These are phyloP conservation scores for Melieria omissa DNA, from an alignment of 2,888 invertebrate species.

Conservation along the genomic window DNA sequence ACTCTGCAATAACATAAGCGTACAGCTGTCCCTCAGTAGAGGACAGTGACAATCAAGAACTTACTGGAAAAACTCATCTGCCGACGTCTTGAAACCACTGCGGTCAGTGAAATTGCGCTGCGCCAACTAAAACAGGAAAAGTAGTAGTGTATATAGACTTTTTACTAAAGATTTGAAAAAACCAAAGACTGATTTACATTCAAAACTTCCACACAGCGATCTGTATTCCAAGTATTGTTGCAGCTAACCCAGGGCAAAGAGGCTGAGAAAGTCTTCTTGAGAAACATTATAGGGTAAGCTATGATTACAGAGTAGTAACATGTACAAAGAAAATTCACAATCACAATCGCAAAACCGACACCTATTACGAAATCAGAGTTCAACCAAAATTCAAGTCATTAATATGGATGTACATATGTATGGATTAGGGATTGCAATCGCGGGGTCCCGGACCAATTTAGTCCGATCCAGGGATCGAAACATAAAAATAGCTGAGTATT, in stretches of 20 bases:
- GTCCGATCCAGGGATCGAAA: too few species aligned
- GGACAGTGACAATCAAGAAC: constrained; percentile 35
- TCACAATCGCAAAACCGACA: constrained; percentile 84
- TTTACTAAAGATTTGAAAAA: not conserved
- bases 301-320: constrained; percentile 88
- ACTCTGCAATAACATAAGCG: too few species aligned
- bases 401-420: not conserved
- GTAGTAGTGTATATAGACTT: too few species aligned
- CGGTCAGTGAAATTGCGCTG: constrained; percentile 47
- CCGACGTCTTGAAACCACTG: constrained; percentile 70
- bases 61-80: constrained; percentile 88
- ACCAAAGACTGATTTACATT: constrained; percentile 44
- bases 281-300: constrained; percentile 85
- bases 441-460: too few species aligned
- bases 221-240: constrained; percentile 85
- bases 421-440: too few species aligned
- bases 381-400: not conserved
- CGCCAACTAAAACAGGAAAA: constrained; percentile 40
- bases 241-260: constrained; percentile 83
- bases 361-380: constrained; percentile 69
- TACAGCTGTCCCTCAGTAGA: not conserved
- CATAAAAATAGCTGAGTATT: too few species aligned
- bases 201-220: constrained; percentile 71
- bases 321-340: constrained; percentile 83
- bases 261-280: constrained; percentile 73